A percentile compares a stretch with the other conserved stretches of the same genome.
These are phyloP conservation scores for Urechis unicinctus DNA, from an alignment of 2,888 invertebrate species.

Conservation along the genomic window DNA sequence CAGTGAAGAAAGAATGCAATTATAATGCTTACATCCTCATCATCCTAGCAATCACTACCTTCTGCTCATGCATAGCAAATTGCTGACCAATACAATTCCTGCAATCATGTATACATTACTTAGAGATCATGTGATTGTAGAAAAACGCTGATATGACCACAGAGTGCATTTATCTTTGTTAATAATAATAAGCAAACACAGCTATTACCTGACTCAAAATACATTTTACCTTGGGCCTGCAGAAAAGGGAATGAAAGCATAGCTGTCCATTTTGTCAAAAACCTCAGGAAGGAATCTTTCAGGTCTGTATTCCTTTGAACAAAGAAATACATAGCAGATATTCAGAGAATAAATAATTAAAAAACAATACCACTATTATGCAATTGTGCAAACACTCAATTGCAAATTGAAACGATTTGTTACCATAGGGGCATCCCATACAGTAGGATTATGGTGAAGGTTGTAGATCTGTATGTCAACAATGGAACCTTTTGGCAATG, in stretches of 20 bases:
- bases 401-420: too few relatives aligned
- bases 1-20: background rate
- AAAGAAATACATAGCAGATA: background rate
- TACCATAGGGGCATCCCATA: slow-evolving; percentile 28
- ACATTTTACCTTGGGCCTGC: slow-evolving; percentile 42
- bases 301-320: slow-evolving; percentile 21
- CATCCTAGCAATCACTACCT: slow-evolving; percentile 29
- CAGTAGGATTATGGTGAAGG: slow-evolving; percentile 31
- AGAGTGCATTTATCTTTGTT: too few relatives aligned
- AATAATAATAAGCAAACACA: too few relatives aligned
- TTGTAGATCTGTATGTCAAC: slow-evolving; percentile 29
- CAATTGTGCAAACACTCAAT: too few relatives aligned
- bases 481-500: slow-evolving; percentile 25
- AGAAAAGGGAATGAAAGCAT: slow-evolving; percentile 33
- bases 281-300: slow-evolving; percentile 32
- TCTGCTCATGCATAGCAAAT: slow-evolving; percentile 43
- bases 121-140: background rate
- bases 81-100: slow-evolving; percentile 41
- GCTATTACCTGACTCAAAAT: too few relatives aligned
- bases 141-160: too few relatives aligned
- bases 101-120: slow-evolving; percentile 4
- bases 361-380: too few relatives aligned
- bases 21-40: slow-evolving; percentile 21
- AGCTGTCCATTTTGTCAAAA: slow-evolving; percentile 27
- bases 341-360: background rate